phyloP scores from a whole-genome alignment of 2,797 vertebrate genomes.

The Pipistrellus kuhlii region DNA sequence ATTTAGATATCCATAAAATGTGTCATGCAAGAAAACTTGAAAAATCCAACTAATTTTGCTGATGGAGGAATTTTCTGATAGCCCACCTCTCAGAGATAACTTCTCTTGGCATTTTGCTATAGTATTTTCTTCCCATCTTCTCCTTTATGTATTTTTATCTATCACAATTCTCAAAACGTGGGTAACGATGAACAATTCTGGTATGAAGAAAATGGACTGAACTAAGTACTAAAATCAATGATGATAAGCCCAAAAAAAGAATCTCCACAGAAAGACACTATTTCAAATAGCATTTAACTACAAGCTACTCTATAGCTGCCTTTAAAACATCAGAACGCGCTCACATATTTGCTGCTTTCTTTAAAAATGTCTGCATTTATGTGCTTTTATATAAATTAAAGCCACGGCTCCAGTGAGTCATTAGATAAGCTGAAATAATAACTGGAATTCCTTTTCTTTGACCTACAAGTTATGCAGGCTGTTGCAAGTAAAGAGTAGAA shows the following conservation, averaged over 20 bases:
- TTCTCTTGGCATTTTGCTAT: neutral
- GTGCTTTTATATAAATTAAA: constrained; percentile 3
- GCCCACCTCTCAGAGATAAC: neutral
- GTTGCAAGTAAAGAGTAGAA: constrained; percentile 24
- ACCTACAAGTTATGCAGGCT: neutral
- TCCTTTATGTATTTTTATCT: constrained; percentile 40
- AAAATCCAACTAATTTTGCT: constrained; percentile 53
- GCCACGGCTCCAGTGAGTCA: neutral
- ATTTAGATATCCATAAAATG: constrained; percentile 19
- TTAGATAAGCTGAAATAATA: neutral
- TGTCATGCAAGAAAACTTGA: constrained; percentile 14
- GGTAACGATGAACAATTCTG: constrained; percentile 17
- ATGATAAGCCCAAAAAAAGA: neutral
- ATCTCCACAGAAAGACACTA: neutral
- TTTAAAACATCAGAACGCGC: constrained; percentile 25
- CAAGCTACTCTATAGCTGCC: neutral
- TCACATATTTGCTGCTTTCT: neutral
- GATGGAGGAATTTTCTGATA: neutral
- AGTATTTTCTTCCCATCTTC: constrained; percentile 36
- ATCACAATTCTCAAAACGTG: constrained; percentile 45
- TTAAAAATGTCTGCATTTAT: constrained; percentile 47
- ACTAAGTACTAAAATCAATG: constrained; percentile 41
- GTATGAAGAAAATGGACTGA: constrained; percentile 35
- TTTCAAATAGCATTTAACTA: neutral
- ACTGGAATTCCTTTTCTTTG: constrained; percentile 4